phyloP scores from a whole-genome alignment of 1,140 invertebrate species.

The Philotrypesis tridentata region DNA sequence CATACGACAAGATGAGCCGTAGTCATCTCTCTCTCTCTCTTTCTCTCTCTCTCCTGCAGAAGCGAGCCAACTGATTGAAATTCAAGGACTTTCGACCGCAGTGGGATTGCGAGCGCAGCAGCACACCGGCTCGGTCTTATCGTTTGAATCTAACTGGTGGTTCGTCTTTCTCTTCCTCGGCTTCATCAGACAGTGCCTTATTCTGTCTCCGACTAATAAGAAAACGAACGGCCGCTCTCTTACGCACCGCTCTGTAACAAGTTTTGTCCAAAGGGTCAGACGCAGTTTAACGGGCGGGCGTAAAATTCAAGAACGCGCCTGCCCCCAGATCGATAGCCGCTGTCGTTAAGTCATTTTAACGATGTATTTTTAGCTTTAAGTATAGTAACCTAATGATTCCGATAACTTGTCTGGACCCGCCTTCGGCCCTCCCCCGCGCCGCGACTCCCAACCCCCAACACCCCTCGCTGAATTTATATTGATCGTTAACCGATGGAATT shows the following conservation, averaged over 20 bases:
- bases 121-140: conserved; percentile 11
- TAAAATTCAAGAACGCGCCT: no score
- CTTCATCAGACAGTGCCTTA: neutral
- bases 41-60: neutral
- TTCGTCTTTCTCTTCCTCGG: conserved; percentile 1
- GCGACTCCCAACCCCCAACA: no score
- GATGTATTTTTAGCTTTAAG: no score
- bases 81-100: conserved; percentile 23
- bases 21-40: neutral
- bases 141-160: conserved; percentile 41
- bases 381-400: no score
- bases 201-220: conserved; percentile 17
- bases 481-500: no score
- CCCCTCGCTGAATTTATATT: no score
- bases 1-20: conserved; percentile 25
- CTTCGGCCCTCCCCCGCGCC: no score
- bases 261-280: neutral
- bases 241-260: neutral
- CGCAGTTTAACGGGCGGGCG: neutral
- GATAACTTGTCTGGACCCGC: no score
- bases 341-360: no score
- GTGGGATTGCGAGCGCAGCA: conserved; percentile 5
- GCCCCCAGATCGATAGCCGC: no score
- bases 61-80: conserved; percentile 41
- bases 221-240: neutral